phyloP scores from a whole-genome alignment of 2,113 vertebrate genomes.

The Oriolus oriolus region DNA sequence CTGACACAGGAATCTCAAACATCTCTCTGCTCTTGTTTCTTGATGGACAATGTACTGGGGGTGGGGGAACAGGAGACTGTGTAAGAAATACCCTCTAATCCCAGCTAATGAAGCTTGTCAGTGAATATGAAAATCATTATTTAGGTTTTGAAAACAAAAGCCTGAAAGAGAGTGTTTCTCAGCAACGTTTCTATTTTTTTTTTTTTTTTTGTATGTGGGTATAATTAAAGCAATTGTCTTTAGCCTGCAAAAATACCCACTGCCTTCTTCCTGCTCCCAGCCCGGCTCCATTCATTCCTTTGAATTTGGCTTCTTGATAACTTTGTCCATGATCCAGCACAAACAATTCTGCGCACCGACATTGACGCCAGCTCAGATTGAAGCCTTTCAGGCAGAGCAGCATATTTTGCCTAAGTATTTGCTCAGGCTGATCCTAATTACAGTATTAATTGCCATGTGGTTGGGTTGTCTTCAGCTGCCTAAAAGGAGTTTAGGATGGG shows the following conservation, averaged over 20 bases:
- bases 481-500: neutral
- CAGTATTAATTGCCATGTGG: neutral
- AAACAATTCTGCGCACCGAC: neutral
- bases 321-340: neutral
- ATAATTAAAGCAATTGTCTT: neutral
- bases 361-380: neutral
- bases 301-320: neutral
- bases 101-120: neutral
- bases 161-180: neutral
- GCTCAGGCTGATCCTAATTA: neutral
- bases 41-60: too few species aligned
- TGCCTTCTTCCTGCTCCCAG: neutral
- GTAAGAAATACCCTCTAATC: neutral
- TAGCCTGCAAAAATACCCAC: neutral
- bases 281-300: neutral
- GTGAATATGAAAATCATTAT: neutral
- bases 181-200: neutral
- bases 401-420: neutral
- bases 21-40: neutral
- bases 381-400: neutral
- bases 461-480: neutral
- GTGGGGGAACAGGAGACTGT: neutral
- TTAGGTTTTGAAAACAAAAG: neutral
- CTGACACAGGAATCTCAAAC: neutral
- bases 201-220: neutral